Conservation (phyloP, 2,113 vertebrate genomes). For the Myiagra hebetior region DNA sequence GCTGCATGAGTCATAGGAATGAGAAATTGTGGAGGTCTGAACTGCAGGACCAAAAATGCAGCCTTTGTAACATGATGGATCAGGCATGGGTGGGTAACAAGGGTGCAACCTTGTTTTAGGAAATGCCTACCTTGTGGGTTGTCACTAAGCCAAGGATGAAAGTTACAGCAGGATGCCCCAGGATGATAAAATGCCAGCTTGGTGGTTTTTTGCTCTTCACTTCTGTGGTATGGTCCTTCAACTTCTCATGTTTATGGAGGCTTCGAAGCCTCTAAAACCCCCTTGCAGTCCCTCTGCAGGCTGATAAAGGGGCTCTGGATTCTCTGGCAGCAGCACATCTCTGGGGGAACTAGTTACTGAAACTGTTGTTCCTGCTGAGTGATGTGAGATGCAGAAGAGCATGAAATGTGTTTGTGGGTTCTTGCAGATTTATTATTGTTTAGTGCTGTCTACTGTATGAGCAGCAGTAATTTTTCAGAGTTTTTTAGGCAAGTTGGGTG, state of each 20-base stretch:
- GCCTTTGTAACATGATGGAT: background rate
- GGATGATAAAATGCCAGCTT: background rate
- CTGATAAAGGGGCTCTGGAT: background rate
- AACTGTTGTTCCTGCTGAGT: background rate
- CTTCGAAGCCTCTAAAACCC: background rate
- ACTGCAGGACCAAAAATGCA: background rate
- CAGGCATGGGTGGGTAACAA: background rate
- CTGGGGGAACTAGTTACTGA: background rate
- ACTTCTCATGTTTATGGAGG: background rate
- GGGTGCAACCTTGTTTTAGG: background rate
- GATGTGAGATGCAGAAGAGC: background rate
- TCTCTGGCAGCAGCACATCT: fast-evolving
- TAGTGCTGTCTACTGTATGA: background rate
- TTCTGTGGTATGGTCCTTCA: background rate
- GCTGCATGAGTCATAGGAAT: background rate
- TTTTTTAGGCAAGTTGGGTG: background rate
- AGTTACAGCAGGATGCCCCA: background rate
- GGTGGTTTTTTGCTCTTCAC: background rate
- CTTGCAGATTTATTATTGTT: background rate
- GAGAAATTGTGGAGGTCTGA: background rate
- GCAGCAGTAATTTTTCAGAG: background rate
- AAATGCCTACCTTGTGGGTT: background rate
- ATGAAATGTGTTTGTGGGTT: background rate
- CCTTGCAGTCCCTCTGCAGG: background rate
- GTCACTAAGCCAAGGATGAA: background rate